Percentiles rank a stretch among this genome's conserved stretches.
phyloP scores from a whole-genome alignment of 2,113 vertebrate species.

The Mesitornis unicolor region DNA sequence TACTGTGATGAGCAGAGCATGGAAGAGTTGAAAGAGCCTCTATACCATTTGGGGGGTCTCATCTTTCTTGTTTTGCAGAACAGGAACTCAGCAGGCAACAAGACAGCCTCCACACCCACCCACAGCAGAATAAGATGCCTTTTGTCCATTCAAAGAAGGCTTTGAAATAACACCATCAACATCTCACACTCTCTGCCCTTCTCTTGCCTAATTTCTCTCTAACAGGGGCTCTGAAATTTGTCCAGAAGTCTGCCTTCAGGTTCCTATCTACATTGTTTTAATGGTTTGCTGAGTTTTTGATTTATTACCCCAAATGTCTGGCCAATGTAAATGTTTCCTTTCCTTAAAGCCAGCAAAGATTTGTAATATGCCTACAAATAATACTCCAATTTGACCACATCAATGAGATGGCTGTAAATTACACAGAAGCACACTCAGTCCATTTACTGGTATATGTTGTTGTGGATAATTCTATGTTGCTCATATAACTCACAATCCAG shows the following conservation, averaged over 20 bases:
- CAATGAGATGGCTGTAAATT: not conserved
- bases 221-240: not conserved
- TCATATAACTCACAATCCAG: not conserved
- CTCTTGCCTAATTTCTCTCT: not conserved
- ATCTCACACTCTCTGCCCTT: not conserved
- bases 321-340: constrained; percentile 62
- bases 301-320: constrained; percentile 29
- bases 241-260: not conserved
- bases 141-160: not conserved
- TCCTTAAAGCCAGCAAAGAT: constrained; percentile 24
- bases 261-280: not conserved
- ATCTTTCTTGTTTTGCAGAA: not conserved
- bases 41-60: not conserved
- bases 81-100: not conserved
- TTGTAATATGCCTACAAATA: constrained; percentile 20
- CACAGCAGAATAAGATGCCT: not conserved
- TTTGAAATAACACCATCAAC: not conserved
- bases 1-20: not conserved
- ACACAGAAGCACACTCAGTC: not conserved
- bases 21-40: accelerated
- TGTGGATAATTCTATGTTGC: accelerated
- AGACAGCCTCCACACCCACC: not conserved
- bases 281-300: constrained; percentile 22
- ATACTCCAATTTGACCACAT: constrained; percentile 30
- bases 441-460: not conserved